Evolutionary conservation across 2,113 vertebrate species (phyloP).

Genomic region (Semicossyphus pulcher): DNA sequence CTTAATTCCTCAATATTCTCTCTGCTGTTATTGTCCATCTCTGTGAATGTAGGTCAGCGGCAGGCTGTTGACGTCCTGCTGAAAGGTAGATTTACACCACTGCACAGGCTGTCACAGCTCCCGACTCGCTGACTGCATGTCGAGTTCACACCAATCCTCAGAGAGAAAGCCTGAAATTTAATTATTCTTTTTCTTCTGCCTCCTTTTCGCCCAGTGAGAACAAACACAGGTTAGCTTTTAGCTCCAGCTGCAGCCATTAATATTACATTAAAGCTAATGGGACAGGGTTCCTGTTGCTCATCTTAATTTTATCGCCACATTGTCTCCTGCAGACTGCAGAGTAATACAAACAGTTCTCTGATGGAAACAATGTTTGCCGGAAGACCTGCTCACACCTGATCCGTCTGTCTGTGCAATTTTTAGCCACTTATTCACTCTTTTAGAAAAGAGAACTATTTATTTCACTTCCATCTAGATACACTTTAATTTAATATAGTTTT

Average conservation of each 20-base stretch:
- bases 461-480: no score
- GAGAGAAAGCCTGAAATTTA: slow-evolving; percentile 30
- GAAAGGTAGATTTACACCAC: slow-evolving; percentile 64
- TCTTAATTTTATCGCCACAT: not conserved
- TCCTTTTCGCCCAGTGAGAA: slow-evolving; percentile 4
- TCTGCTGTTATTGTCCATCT: slow-evolving; percentile 59
- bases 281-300: slow-evolving; percentile 8
- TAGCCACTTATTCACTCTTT: not conserved
- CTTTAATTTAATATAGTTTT: no score
- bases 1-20: slow-evolving; percentile 75
- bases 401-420: not conserved
- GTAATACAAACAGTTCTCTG: not conserved
- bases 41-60: slow-evolving; percentile 78
- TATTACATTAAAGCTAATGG: slow-evolving; percentile 41
- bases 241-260: slow-evolving; percentile 18
- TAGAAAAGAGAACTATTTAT: no score
- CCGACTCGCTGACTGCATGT: slow-evolving; percentile 35
- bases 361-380: not conserved
- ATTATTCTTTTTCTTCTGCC: slow-evolving; percentile 18
- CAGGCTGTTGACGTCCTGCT: slow-evolving; percentile 63
- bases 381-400: not conserved
- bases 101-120: slow-evolving; percentile 33
- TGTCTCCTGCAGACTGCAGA: not conserved
- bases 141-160: slow-evolving; percentile 23
- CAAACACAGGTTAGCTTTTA: slow-evolving; percentile 14